Base-by-base conservation (phyloP, 2,888 invertebrate genomes). In the Cephus spinipes region DNA sequence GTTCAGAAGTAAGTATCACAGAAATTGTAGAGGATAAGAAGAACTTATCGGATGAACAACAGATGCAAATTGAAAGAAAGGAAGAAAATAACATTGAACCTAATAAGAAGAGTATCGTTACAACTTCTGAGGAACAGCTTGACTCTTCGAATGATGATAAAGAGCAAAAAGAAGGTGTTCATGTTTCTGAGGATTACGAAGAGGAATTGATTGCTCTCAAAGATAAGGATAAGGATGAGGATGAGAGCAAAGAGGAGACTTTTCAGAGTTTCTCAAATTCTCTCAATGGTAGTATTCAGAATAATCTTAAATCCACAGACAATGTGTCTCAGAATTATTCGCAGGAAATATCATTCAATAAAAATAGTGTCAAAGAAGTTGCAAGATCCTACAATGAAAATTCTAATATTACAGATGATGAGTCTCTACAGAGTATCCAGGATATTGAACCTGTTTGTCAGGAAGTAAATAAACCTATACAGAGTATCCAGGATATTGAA, bases 331-430 rank as follows among this genome's bases (percentile, higher is more conserved):
- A 40, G 15, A 40, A 40, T 15, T 15, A 40, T 40, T 71, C 31
- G 6, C 31, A 71, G 71, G 71, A 71, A 33, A 71, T 33, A 15
- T 30, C 12, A 69, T 69, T 30, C 0, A 31, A 33, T 15, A 33
- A 33, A 30, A 31, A 71, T 33, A 31, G 71, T 33, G 3, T 31
- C 71, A 23, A 71, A 31, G 33, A 71, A 71, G 1, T 12, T 31
- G 2, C 23, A 31, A 9, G 23, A 9, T 32, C 71, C 32, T 32
- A 6, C 71, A 33, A 12, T 68, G 77, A 81, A n/a, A 81, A 85
- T 12, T 81, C 83, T 6, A 86, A 87, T 32, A 88, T 89, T 32
- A 89, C 89, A 4, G 89, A 89, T 4, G 89, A 89, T 74, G 89
- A 89, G 68, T 89, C 89, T 0, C 84, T 83, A 12, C 81, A 76